Evolutionary conservation across 2,888 invertebrate species (phyloP), one percentile per base, ranked within the genome.

Genomic region (Acrobasis repandana): DNA sequence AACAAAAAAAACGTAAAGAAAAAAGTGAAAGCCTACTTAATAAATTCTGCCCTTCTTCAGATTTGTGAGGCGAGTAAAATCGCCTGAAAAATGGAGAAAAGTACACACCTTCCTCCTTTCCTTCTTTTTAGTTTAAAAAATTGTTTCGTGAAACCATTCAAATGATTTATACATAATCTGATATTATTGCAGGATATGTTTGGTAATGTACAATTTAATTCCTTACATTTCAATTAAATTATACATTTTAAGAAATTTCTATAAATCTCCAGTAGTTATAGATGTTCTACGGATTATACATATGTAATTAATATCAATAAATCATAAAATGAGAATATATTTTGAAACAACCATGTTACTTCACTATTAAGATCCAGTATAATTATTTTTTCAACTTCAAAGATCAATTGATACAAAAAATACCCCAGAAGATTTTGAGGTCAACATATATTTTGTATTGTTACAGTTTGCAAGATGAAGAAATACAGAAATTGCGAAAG

Each of bases 401-500:
- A n/a, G n/a, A n/a, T n/a, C n/a, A n/a, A n/a, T n/a, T n/a, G n/a
- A n/a, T n/a, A n/a, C n/a, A 4, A 47, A 16, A 48, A 16, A 16
- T 48, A 10, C 9, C 48, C 9, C 6, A 50, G 11, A 49, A 11
- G 1, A 18, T 20, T 33, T 49, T 20, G 20, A 18, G 14, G 28
- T 11, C 28, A 15, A 52, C 3, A 36, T 34, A 16, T 9, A 65
- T 62, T 38, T 28, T 47, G 9, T n/a, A 63, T 74, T 74, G 70
- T 74, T 71, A 48, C 72, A 74, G 74, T 67, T 65, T 61, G 34
- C 49, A 79, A 69, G 58, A 91, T 90, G 90, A 86, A 84, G 80
- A 88, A 84, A 76, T 84, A 77, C 64, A 86, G 82, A 79, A 86
- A 80, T 68, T 82, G 79, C 70, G 77, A 80, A 58, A 84, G 83